These are phyloP conservation scores for Perccottus glenii DNA, from an alignment of 2,113 vertebrate species.

Conservation along the genomic window DNA sequence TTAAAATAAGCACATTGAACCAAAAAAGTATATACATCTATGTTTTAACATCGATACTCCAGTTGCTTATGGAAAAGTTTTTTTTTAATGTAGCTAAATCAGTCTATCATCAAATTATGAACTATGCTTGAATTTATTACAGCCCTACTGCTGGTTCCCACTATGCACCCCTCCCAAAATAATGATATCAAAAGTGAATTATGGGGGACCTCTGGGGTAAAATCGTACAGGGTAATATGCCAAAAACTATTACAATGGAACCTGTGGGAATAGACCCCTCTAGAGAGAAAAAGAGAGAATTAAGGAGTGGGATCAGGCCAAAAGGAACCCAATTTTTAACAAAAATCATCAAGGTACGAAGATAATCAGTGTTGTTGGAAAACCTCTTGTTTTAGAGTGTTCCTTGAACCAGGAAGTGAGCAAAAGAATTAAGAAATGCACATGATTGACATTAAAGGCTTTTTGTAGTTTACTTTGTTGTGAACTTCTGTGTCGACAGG, in stretches of 20 bases:
- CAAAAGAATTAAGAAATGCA: background rate
- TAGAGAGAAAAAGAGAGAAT: conserved; percentile 43
- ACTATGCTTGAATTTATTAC: conserved; percentile 40
- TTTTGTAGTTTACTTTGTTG: conserved; percentile 40
- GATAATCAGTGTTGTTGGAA: background rate
- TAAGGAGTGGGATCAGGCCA: conserved; percentile 45
- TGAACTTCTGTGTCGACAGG: conserved; percentile 48
- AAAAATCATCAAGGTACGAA: conserved; percentile 31
- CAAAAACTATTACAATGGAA: conserved; percentile 61
- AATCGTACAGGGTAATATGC: conserved; percentile 42
- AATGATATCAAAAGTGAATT: conserved; percentile 72
- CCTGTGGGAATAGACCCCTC: conserved; percentile 56
- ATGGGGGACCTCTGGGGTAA: conserved; percentile 58
- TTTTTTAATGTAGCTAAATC: too few relatives aligned
- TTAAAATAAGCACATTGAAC: too few relatives aligned
- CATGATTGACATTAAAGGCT: conserved; percentile 19
- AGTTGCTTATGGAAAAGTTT: too few relatives aligned
- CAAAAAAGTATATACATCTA: too few relatives aligned
- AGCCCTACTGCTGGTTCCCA: conserved; percentile 45
- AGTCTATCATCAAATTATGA: conserved; percentile 14
- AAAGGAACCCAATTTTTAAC: conserved; percentile 51
- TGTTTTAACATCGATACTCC: too few relatives aligned
- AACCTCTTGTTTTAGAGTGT: background rate
- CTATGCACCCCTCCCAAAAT: conserved; percentile 54
- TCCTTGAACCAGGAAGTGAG: background rate